A percentile compares a stretch with the other conserved stretches of the same genome.
phyloP scores from a whole-genome alignment of 1,140 invertebrate species.

The Babylonia areolata region DNA sequence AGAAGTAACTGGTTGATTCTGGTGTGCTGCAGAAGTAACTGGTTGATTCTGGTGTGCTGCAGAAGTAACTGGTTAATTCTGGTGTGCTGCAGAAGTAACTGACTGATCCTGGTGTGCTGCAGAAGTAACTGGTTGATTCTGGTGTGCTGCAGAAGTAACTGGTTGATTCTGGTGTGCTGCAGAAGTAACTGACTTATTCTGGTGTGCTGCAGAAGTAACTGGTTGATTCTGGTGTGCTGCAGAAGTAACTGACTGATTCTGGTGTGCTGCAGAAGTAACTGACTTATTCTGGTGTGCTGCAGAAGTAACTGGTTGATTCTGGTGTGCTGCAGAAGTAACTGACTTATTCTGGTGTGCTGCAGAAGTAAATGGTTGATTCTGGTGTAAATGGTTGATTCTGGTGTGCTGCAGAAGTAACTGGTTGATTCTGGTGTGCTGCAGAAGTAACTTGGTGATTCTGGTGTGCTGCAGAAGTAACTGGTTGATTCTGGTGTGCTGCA shows the following conservation, averaged over 20 bases:
- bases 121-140: background rate
- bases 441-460: background rate
- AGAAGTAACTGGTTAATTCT: background rate
- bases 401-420: background rate
- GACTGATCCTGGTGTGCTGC: background rate
- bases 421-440: background rate
- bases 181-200: background rate
- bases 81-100: background rate
- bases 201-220: background rate
- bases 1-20: background rate
- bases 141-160: background rate
- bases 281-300: background rate
- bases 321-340: background rate
- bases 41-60: background rate
- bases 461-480: background rate
- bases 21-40: background rate
- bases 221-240: background rate
- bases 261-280: background rate
- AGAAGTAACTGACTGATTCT: background rate
- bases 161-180: background rate
- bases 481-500: background rate
- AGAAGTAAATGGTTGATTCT: too few species aligned
- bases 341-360: background rate
- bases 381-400: too few species aligned
- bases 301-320: background rate